A percentile compares a stretch with the other conserved stretches of the same genome.
These are phyloP conservation scores for Drosophila eugracilis DNA, from an alignment of 1,140 invertebrate genomes.

Conservation along the genomic window DNA sequence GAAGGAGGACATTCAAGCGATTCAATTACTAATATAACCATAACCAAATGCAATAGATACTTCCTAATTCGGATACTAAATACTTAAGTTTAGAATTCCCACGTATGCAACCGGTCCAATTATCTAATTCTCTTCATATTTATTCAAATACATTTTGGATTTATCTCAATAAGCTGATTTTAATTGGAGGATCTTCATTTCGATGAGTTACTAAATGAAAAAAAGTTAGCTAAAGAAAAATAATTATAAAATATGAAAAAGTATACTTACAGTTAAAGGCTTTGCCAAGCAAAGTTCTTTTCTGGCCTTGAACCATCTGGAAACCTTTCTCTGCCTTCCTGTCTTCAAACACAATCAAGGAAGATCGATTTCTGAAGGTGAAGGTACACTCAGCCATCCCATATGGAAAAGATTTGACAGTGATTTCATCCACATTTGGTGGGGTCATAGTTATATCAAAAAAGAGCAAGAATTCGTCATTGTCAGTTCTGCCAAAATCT, in stretches of 20 bases:
- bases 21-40: constrained; percentile 36
- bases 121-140: constrained; percentile 80
- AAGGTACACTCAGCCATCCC: constrained; percentile 32
- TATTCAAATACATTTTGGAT: constrained; percentile 56
- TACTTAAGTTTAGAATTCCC: constrained; percentile 45
- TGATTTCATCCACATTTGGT: constrained; percentile 47
- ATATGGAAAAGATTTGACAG: constrained; percentile 46
- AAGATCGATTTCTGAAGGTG: constrained; percentile 10
- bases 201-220: constrained; percentile 30
- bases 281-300: constrained; percentile 14
- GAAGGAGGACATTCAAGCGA: background rate
- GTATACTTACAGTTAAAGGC: constrained; percentile 43
- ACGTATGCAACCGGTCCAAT: constrained; percentile 15
- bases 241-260: too few relatives aligned
- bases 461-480: constrained; percentile 24
- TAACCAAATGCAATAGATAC: constrained; percentile 81
- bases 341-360: constrained; percentile 21
- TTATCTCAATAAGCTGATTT: constrained; percentile 40
- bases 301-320: constrained; percentile 53
- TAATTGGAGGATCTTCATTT: constrained; percentile 24
- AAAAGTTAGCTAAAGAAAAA: background rate
- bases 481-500: constrained; percentile 83
- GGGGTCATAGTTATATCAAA: constrained; percentile 4
- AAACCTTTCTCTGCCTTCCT: constrained; percentile 13
- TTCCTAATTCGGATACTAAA: constrained; percentile 61